Percentiles rank a stretch among this genome's conserved stretches.
Conservation (phyloP, 2,888 invertebrate genomes). For the Agrilus cyanescens region DNA sequence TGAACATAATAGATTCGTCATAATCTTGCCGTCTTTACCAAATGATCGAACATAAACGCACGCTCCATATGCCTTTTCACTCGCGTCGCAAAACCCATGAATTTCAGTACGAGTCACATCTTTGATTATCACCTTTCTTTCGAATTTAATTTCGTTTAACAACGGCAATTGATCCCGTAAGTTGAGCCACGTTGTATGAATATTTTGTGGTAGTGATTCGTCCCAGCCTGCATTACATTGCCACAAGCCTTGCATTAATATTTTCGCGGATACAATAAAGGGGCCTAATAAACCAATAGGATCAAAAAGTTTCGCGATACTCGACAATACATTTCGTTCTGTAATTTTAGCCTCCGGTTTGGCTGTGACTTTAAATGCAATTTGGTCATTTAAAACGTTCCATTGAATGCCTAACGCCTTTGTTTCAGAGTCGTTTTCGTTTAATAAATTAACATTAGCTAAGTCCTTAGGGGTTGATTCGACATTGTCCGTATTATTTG, state of each 20-base stretch:
- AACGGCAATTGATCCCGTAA: neutral
- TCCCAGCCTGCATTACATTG: neutral
- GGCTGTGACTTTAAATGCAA: constrained; percentile 6
- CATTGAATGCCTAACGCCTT: neutral
- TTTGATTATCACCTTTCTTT: neutral
- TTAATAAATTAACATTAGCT: constrained; percentile 3
- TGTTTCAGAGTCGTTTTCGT: neutral
- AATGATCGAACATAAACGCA: constrained; percentile 2
- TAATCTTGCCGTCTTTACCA: neutral
- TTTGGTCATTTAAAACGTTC: too few relatives aligned
- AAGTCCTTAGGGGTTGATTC: constrained; percentile 1
- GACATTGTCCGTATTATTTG: constrained; percentile 5
- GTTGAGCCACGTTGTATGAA: neutral
- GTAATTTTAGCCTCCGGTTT: constrained; percentile 4
- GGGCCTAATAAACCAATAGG: neutral
- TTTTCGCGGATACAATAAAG: constrained; percentile 2
- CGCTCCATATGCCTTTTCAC: constrained; percentile 5
- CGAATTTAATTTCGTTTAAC: constrained; percentile 1
- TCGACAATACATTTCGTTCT: constrained; percentile 4
- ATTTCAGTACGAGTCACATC: neutral
- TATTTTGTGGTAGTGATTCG: neutral
- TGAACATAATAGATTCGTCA: neutral
- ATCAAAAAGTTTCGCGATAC: constrained; percentile 1
- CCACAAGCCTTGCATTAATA: constrained; percentile 7
- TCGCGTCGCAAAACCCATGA: constrained; percentile 5